Evolutionary conservation across 2,113 vertebrate species (phyloP), one percentile per base, ranked within the genome.

Genomic region (Nothocercus nigrocapillus): DNA sequence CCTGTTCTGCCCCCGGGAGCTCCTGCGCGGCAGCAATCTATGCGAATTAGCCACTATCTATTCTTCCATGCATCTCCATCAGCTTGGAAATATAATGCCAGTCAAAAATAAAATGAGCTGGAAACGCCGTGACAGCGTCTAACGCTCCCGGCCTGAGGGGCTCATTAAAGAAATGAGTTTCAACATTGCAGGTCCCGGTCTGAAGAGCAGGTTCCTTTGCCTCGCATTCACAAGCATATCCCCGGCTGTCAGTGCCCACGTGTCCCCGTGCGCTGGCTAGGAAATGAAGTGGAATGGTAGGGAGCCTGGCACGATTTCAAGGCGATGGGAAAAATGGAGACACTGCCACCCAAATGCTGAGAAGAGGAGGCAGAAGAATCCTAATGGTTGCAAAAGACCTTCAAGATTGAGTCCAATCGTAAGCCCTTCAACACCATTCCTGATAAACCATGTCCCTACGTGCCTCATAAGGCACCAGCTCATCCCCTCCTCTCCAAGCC

Each of bases 11-110:
- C 89, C 74, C 73, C 1, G 42, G 61, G 45, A 77, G 73, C 75
- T 85, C 66, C 85, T 5, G 0, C 38, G 8, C 45, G 62, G 40
- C 27, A 12, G 45, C 2, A 1, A 85, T 96, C 59, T 2, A 95
- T 87, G 56, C 0, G 20, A 70, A 94, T 94, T 86, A 90, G 75
- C 82, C 0, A 0, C 63, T 88, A 66, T 88, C 92, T 90, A 3
- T 21, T 77, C 78, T 93, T 90, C 83, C 84, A 75, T 64, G 87
- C 78, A 85, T 85, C 91, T 93, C 82, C 88, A 84, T 80, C 80
- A 67, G 69, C 62, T 73, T 80, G 89, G 91, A 92, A 97, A 88
- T 63, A 32, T 2, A 94, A 87, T 2, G 24, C 68, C 83, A 88
- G 62, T 5, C 64, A 88, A 58, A 93, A 85, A 89, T 69, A 93